Base-by-base conservation (phyloP, 2,797 vertebrate genomes). In the Sphenopsis melanotis region DNA sequence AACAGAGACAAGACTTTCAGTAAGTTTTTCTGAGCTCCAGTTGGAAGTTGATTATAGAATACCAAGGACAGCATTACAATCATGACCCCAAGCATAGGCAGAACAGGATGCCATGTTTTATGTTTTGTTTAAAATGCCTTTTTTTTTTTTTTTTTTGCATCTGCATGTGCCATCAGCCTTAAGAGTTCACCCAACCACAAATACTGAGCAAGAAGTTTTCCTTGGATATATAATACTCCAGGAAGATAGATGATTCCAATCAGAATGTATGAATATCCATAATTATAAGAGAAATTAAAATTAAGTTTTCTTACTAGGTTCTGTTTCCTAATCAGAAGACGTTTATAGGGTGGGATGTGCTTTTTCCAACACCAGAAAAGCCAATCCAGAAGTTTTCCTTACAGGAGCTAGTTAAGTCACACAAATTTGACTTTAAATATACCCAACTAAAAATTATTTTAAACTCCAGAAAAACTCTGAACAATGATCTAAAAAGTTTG, bases 1-100 rank as follows among this genome's bases (percentile, higher is more conserved):
- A 97, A 98, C 97, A 98, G 90, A 97, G 96, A 98, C 97, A 97
- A 98, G 97, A 98, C 97, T 97, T 96, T 97, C 96, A 97, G 93
- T 97, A 97, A 96, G 97, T 95, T 97, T 97, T 96, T 96, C 97
- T 96, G 96, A 97, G 97, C 97, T 98, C 97, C 98, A 98, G 96
- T 93, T 97, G 95, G 95, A 97, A 97, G 97, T 80, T 91, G 94
- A 97, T 92, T 90, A 97, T 77, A 96, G 96, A 97, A 49, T 96
- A 97, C 91, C 96, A 93, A 95, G 95, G 97, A 97, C 84, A 97
- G 96, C 93, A 78, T 96, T 97, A 98, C 97, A 98, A 84, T 97
- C 93, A 96, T 96, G 96, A 97, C 92, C 95, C 96, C 95, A 96
- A 80, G 94, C 93, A 80, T 21, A 97, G 89, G 96, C 90, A 32